Evolutionary conservation across 2,888 invertebrate species (phyloP).

Genomic region (Mythimna pallens): DNA sequence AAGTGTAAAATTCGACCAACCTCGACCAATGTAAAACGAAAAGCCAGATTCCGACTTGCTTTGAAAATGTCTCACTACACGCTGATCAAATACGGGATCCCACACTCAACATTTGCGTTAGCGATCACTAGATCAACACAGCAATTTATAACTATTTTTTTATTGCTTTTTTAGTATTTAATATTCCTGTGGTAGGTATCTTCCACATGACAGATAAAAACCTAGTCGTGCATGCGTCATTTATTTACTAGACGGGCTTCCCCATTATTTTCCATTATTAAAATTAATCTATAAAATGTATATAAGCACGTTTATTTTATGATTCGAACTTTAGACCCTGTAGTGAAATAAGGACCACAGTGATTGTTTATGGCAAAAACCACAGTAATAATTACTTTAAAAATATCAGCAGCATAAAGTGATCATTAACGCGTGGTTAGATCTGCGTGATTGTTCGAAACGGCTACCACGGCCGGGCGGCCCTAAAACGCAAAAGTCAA

Average conservation of each 20-base stretch:
- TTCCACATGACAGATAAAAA: neutral
- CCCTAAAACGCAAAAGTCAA: no score
- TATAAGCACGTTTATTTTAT: conserved; percentile 19
- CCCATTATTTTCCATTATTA: conserved; percentile 17
- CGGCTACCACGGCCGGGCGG: no score
- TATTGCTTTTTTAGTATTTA: neutral
- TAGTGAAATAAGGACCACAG: neutral
- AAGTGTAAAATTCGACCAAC: neutral
- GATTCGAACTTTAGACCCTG: conserved; percentile 9
- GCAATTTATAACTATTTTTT: neutral
- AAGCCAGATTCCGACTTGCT: no score
- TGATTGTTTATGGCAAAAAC: neutral
- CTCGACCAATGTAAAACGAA: no score
- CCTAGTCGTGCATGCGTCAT: conserved; percentile 18
- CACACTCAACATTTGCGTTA: no score
- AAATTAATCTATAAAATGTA: conserved; percentile 18
- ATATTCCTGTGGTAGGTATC: conserved; percentile 1
- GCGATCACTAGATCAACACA: neutral
- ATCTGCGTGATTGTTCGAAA: no score
- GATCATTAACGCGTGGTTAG: no score
- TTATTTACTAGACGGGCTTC: conserved; percentile 16
- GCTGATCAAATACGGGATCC: neutral
- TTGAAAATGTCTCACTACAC: neutral
- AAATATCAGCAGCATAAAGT: neutral
- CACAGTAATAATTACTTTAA: neutral